Conservation (phyloP, 2,113 vertebrate genomes). For the Falco punctatus region DNA sequence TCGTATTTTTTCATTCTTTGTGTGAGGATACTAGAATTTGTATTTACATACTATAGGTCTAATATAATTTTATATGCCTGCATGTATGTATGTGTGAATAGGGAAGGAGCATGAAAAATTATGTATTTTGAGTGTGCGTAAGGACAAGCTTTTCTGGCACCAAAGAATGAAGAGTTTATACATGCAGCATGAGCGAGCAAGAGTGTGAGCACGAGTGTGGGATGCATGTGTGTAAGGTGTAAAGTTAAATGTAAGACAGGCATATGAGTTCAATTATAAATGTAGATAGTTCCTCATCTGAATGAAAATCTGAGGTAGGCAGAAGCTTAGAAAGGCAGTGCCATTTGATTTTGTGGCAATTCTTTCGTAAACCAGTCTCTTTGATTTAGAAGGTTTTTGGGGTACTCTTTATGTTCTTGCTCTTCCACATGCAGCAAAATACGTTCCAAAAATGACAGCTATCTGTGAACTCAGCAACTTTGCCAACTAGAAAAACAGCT, state of each 20-base stretch:
- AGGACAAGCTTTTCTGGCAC: not conserved
- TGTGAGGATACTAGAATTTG: not conserved
- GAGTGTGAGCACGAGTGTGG: not conserved
- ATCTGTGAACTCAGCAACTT: conserved; percentile 71
- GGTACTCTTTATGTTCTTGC: not conserved
- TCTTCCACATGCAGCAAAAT: conserved; percentile 14
- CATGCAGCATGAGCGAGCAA: not conserved
- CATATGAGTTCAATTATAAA: not conserved
- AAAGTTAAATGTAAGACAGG: not conserved
- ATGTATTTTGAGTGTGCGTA: not conserved
- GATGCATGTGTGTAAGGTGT: not conserved
- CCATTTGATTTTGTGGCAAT: not conserved
- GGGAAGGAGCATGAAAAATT: not conserved
- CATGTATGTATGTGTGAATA: not conserved
- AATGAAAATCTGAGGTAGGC: not conserved
- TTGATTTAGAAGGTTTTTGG: not conserved
- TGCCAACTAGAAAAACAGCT: conserved; percentile 39
- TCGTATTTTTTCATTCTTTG: not conserved
- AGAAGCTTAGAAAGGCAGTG: not conserved
- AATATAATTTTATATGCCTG: not conserved
- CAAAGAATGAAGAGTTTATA: not conserved
- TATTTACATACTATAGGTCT: not conserved
- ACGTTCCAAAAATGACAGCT: conserved; percentile 25
- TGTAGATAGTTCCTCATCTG: not conserved
- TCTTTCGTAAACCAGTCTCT: not conserved